Percentiles rank a stretch among this genome's conserved stretches.
phyloP scores from a whole-genome alignment of 1,140 invertebrate species.

The Frieseomelitta varia region DNA sequence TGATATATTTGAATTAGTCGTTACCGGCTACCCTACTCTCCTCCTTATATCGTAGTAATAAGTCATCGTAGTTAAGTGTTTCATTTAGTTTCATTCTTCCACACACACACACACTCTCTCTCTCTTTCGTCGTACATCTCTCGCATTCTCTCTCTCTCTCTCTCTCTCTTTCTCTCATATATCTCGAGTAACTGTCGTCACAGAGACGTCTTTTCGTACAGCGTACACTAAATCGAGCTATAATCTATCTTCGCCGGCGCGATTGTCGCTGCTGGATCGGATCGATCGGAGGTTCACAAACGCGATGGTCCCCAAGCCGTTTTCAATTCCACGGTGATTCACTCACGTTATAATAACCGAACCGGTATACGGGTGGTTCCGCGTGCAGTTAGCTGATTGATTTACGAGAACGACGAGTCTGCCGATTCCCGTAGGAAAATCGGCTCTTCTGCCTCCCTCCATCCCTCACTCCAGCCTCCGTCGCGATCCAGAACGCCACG shows the following conservation, averaged over 20 bases:
- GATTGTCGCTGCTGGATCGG: conserved; percentile 70
- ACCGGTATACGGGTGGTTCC: no score
- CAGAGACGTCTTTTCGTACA: conserved; percentile 68
- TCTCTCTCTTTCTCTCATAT: conserved; percentile 7
- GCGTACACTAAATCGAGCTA: conserved; percentile 72
- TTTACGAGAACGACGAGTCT: conserved; percentile 18
- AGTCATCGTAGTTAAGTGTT: conserved; percentile 72
- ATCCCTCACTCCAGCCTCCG: not conserved
- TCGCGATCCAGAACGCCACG: conserved; percentile 64
- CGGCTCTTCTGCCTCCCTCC: not conserved
- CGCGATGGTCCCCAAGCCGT: conserved; percentile 44
- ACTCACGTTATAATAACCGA: not conserved
- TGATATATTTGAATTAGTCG: conserved; percentile 79
- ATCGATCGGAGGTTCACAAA: conserved; percentile 38
- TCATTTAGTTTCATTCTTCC: conserved; percentile 54
- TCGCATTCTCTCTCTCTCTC: no score
- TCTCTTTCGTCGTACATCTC: not conserved
- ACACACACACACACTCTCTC: not conserved
- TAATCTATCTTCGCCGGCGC: conserved; percentile 64
- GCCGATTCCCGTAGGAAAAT: not conserved
- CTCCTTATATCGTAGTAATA: conserved; percentile 63
- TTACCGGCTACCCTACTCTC: conserved; percentile 69
- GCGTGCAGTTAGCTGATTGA: not conserved
- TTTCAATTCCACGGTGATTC: not conserved
- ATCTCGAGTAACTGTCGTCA: conserved; percentile 69